A percentile compares a stretch with the other conserved stretches of the same genome.
Evolutionary conservation across 2,797 vertebrate genomes (phyloP).

Genomic region (Sebastes matsubarae): DNA sequence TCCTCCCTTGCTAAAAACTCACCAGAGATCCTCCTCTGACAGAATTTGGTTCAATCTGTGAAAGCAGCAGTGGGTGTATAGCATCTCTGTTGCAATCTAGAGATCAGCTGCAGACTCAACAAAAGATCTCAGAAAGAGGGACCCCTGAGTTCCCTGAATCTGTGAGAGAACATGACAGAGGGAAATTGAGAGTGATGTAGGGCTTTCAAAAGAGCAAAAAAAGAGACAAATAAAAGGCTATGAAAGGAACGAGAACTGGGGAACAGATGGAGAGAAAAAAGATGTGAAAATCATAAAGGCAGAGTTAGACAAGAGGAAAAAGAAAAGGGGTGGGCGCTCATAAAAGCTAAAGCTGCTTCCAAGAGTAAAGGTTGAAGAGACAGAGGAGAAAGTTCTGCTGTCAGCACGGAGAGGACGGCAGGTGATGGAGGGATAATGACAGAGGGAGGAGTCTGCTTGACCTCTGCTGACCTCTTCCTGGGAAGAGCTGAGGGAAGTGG

Average conservation of each 20-base stretch:
- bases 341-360: slow-evolving; percentile 49
- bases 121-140: slow-evolving; percentile 44
- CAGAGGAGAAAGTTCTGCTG: slow-evolving; percentile 69
- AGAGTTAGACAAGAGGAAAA: slow-evolving; percentile 44
- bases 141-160: slow-evolving; percentile 38
- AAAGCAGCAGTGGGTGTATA: slow-evolving; percentile 19
- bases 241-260: slow-evolving; percentile 34
- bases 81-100: slow-evolving; percentile 46
- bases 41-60: slow-evolving; percentile 37
- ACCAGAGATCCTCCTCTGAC: slow-evolving; percentile 40
- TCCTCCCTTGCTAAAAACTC: slow-evolving; percentile 37
- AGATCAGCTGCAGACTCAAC: slow-evolving; percentile 61
- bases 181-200: slow-evolving; percentile 46
- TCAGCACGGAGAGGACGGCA: slow-evolving; percentile 68
- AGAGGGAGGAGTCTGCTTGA: slow-evolving; percentile 70
- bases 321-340: slow-evolving; percentile 42
- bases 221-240: slow-evolving; percentile 51
- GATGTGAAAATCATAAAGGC: slow-evolving; percentile 58
- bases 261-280: slow-evolving; percentile 71
- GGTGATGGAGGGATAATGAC: slow-evolving; percentile 81
- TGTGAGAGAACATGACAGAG: slow-evolving; percentile 44
- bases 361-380: slow-evolving; percentile 43
- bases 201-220: slow-evolving; percentile 49
- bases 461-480: slow-evolving; percentile 74
- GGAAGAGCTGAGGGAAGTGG: slow-evolving; percentile 78